Base-by-base conservation (phyloP, 2,797 vertebrate species). In the Lepilemur ruficaudatus region DNA sequence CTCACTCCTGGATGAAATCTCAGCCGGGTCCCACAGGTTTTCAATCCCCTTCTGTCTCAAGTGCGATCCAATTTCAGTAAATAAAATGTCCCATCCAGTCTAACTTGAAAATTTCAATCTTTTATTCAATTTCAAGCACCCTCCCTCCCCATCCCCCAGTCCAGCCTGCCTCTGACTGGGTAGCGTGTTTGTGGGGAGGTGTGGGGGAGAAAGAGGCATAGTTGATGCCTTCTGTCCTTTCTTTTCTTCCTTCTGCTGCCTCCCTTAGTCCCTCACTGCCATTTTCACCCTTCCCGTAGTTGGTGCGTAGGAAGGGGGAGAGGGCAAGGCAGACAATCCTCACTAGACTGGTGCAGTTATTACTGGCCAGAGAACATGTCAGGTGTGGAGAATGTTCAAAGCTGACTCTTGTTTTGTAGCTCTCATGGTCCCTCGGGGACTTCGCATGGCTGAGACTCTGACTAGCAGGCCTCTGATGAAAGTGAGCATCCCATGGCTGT, bases 61-160 rank as follows among this genome's bases (percentile, higher is more conserved):
- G 81, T 48, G n/a, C n/a, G 61, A 95, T 95, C 70, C 90, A 84
- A 88, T 97, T 88, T 95, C 88, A 92, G 76, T 95, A 95, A 96
- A 92, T 94, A 93, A 95, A 94, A 94, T 1, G 12, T 73, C 83
- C 87, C 79, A 80, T 94, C 65, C 55, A 92, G 63, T 86, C 73
- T 95, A 89, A 89, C 70, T 52, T 67, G 79, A 91, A 89, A 91
- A 95, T 65, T 61, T 94, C 55, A 46, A 72, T 93, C 50, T 91
- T 93, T 89, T 93, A 87, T 90, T 92, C 38, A 67, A 11, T 94
- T 96, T 88, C 61, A 50, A 78, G 61, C 43, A 75, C 50, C 43
- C 70, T 90, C 38, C 25, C 38, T 43, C n/a, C 28, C 17, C 9
- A 38, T 7, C 46, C 28, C 52, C 23, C 1, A 30, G 13, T 48